phyloP scores from a whole-genome alignment of 2,113 vertebrate species.

The Syrmaticus mikado region DNA sequence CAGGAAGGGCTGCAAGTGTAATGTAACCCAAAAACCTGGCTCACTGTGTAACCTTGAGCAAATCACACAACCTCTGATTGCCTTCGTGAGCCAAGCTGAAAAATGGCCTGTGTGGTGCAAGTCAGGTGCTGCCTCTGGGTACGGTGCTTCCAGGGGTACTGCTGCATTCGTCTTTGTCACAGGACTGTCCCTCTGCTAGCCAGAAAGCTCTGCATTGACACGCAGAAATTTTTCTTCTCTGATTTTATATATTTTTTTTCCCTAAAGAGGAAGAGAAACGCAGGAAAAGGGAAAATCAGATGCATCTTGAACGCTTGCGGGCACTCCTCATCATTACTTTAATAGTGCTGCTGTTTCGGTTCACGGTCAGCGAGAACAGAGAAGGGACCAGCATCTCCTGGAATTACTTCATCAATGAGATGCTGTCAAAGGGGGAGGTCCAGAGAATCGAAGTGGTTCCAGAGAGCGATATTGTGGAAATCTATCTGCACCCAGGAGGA shows the following conservation, averaged over 20 bases:
- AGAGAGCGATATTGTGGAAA: conserved; percentile 91
- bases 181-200: background rate
- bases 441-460: conserved; percentile 92
- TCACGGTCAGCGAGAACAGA: conserved; percentile 75
- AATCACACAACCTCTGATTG: background rate
- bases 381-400: conserved; percentile 91
- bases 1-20: background rate
- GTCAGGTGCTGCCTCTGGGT: background rate
- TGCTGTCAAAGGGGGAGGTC: conserved; percentile 97
- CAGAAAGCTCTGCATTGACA: background rate
- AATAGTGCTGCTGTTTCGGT: conserved; percentile 81
- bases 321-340: conserved; percentile 85
- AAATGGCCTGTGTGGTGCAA: background rate
- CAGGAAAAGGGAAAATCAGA: conserved; percentile 86
- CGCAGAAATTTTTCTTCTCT: background rate
- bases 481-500: conserved; percentile 91
- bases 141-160: background rate
- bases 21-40: background rate
- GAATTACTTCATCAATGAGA: conserved; percentile 96
- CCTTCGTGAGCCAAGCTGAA: background rate
- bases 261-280: conserved; percentile 87
- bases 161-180: background rate
- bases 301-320: conserved; percentile 89
- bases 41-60: background rate
- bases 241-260: background rate